These are phyloP conservation scores for Lepidocolaptes lacrymiger DNA, from an alignment of 2,797 vertebrate genomes.

Conservation along the genomic window DNA sequence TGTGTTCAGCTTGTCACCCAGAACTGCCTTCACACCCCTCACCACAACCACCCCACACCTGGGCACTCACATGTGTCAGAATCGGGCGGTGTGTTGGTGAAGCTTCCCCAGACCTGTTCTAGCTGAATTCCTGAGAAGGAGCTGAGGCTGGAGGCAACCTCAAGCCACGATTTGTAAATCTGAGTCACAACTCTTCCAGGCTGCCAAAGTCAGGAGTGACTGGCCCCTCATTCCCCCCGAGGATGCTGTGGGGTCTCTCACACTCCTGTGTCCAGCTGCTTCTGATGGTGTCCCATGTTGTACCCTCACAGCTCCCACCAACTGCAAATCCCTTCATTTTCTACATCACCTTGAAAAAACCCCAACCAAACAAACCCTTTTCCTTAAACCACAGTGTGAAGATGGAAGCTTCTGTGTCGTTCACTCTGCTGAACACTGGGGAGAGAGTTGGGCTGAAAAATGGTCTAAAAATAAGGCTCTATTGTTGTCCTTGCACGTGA, in stretches of 20 bases:
- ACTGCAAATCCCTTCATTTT: rapidly evolving
- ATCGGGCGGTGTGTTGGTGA: neutral
- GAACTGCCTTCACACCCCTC: rapidly evolving
- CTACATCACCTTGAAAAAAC: neutral
- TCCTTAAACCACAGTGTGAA: neutral
- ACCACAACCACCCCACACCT: rapidly evolving
- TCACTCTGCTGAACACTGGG: neutral
- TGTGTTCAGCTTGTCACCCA: too few relatives aligned
- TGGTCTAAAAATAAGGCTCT: conserved; percentile 36
- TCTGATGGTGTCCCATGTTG: rapidly evolving
- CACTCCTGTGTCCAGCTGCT: neutral
- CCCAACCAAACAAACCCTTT: neutral
- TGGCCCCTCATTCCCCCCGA: rapidly evolving
- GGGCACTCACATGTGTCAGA: rapidly evolving
- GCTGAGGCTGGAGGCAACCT: neutral
- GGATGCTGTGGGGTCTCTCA: neutral
- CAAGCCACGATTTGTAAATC: neutral
- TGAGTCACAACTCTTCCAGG: neutral
- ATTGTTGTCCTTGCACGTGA: conserved; percentile 24
- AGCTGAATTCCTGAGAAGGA: neutral
- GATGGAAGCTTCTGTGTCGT: neutral
- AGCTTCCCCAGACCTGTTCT: neutral
- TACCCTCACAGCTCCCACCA: neutral
- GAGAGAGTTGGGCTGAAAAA: neutral
- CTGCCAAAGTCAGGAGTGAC: neutral